Evolutionary conservation across 1,140 invertebrate genomes (phyloP), one percentile per base, ranked within the genome.

Genomic region (Laodelphax striatellus): DNA sequence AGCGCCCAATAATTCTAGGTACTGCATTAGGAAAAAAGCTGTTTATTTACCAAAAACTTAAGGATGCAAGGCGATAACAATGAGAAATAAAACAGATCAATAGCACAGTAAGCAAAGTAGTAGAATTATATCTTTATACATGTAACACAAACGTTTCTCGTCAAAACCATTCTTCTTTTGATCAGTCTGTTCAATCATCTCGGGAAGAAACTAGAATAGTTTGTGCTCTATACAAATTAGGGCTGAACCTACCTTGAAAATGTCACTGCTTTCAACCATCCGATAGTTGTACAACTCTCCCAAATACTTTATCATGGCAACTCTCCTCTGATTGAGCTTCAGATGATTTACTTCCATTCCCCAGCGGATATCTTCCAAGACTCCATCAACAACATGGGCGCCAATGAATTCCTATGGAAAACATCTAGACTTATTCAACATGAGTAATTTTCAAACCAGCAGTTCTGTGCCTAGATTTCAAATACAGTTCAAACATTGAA

Each of bases 221-320:
- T 28, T 4, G 44, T 17, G n/a, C n/a, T 17, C 8, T 21, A 21
- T 5, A 38, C 1, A 38, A 38, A 38, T 38, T 38, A 38, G 2
- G 3, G 24, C 11, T 38, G 21, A 28, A 62, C 57, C 60, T 55
- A 79, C 78, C 66, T 93, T 92, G 66, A 98, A 95, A 28, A 98
- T 90, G 67, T 97, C 90, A 5, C 86, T 79, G 19, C 92, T 96
- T 69, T 97, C 94, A 1, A 97, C 82, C 72, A 98, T 82, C 64
- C 92, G 82, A 72, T 97, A 98, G 72, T 97, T 98, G 71, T 98
- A 99, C 21, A 99, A 76, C 72, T 99, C 95, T 14, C 80, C 96
- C 13, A 99, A 76, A 74, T 94, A 99, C 71, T 92, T 88, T 10
- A 94, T 86, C 77, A 93, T 92, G 10, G 93, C 91, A 10, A 98